These are phyloP conservation scores for Solea solea DNA, from an alignment of 2,113 vertebrate genomes.

Conservation along the genomic window DNA sequence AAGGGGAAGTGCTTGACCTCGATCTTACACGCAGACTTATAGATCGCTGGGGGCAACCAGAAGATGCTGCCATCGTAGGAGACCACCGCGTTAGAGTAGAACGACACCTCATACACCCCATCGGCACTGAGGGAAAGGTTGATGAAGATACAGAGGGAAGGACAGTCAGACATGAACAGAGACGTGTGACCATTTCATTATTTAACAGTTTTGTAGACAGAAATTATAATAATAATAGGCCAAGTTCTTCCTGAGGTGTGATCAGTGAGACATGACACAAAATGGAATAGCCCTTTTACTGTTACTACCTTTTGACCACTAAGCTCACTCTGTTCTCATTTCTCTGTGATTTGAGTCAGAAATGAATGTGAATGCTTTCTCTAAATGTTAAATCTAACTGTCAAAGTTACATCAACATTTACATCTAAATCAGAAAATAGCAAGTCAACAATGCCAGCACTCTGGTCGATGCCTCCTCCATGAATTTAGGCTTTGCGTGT, in stretches of 20 bases:
- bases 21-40: slow-evolving; percentile 96
- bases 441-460: too few relatives aligned
- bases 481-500: too few relatives aligned
- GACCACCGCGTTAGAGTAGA: slow-evolving; percentile 96
- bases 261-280: slow-evolving; percentile 11
- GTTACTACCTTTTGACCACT: too few relatives aligned
- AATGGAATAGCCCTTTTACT: too few relatives aligned
- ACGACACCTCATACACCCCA: slow-evolving; percentile 97
- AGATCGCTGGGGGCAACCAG: slow-evolving; percentile 96
- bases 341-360: too few relatives aligned
- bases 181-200: background rate
- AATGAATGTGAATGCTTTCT: too few relatives aligned
- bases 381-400: too few relatives aligned
- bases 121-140: slow-evolving; percentile 84
- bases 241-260: slow-evolving; percentile 10
- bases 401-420: too few relatives aligned
- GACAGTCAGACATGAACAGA: slow-evolving; percentile 18
- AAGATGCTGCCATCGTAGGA: slow-evolving; percentile 96
- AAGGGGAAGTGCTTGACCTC: slow-evolving; percentile 98
- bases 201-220: background rate
- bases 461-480: too few relatives aligned
- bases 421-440: too few relatives aligned
- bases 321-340: too few relatives aligned
- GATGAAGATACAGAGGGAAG: background rate
- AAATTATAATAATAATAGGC: slow-evolving; percentile 4